Percentiles rank a stretch among this genome's conserved stretches.
Evolutionary conservation across 2,113 vertebrate genomes (phyloP).

Genomic region (Cyanistes caeruleus): DNA sequence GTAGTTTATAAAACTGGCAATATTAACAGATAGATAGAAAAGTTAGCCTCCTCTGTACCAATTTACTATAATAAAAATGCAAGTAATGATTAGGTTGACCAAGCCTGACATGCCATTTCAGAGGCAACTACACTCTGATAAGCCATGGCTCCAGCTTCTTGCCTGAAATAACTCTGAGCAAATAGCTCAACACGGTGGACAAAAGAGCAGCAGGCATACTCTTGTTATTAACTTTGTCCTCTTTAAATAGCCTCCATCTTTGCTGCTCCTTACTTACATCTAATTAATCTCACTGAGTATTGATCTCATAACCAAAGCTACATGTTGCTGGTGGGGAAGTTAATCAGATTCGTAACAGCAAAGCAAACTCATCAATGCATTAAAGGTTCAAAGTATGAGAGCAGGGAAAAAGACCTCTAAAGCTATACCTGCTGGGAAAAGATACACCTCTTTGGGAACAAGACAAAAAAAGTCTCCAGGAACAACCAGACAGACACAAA

Average conservation of each 20-base stretch:
- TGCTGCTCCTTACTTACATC: background rate
- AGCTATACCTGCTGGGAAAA: background rate
- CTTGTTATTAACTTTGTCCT: background rate
- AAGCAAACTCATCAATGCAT: background rate
- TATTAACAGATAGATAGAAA: background rate
- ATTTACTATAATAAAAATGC: background rate
- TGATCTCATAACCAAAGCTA: constrained; percentile 12
- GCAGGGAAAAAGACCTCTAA: background rate
- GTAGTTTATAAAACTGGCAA: background rate
- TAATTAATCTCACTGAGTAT: constrained; percentile 17
- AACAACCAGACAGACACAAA: background rate
- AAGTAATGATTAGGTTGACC: background rate
- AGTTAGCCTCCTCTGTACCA: background rate
- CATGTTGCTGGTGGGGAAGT: background rate
- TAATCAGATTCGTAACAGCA: background rate
- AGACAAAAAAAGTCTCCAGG: background rate
- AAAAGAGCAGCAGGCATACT: background rate
- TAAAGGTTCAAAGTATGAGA: background rate
- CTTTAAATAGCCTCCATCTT: constrained; percentile 5
- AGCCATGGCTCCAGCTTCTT: background rate
- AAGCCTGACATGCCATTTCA: background rate
- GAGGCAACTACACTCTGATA: background rate
- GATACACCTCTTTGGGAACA: background rate
- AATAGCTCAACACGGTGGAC: background rate
- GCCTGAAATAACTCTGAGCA: background rate